phyloP scores from a whole-genome alignment of 2,113 vertebrate species.

The Leiothrix lutea region DNA sequence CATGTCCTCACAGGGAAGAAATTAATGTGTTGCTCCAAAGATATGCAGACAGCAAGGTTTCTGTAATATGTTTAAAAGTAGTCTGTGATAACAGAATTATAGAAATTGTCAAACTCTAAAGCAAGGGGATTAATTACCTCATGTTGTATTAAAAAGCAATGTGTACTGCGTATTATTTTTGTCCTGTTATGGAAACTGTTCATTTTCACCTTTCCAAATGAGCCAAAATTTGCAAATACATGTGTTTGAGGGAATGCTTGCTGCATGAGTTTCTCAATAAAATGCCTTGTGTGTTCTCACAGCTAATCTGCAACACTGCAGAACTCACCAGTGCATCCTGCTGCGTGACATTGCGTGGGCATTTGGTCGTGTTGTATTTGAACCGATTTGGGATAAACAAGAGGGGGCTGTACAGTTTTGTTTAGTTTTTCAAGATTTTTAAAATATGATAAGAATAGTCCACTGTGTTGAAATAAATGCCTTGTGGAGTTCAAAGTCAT shows the following conservation, averaged over 20 bases:
- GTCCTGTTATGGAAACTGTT: background rate
- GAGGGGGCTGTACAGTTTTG: background rate
- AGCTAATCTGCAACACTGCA: background rate
- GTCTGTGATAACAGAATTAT: background rate
- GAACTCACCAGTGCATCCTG: background rate
- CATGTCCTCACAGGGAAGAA: background rate
- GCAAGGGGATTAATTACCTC: background rate
- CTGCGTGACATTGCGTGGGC: background rate
- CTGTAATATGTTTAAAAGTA: background rate
- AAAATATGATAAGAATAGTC: background rate
- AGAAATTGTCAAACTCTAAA: background rate
- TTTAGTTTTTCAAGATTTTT: conserved; percentile 4
- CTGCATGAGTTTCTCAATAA: background rate
- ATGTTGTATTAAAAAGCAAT: background rate
- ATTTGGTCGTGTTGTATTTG: background rate
- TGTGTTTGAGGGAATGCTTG: background rate
- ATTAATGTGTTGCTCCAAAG: background rate
- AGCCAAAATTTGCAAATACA: background rate
- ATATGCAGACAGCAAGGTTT: background rate
- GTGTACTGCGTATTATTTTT: background rate
- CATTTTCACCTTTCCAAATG: background rate
- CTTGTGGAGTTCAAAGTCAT: background rate
- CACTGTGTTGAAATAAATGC: background rate
- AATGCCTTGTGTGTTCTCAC: background rate
- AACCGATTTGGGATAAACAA: background rate